Evolutionary conservation across 1,140 invertebrate species (phyloP).

Genomic region (Dreissena rostriformis): DNA sequence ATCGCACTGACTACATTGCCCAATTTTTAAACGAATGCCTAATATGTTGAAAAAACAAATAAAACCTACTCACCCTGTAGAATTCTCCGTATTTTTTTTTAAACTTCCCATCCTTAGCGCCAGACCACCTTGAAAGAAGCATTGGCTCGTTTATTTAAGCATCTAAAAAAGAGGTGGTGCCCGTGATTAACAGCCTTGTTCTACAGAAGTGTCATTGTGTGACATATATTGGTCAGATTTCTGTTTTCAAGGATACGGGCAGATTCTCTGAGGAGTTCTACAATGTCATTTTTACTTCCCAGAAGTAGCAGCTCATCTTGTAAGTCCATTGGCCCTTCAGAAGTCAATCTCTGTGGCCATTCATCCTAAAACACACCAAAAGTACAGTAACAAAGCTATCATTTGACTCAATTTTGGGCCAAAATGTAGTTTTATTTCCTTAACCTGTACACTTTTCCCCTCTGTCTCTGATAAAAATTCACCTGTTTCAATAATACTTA

Average conservation of each 20-base stretch:
- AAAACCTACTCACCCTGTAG: no score
- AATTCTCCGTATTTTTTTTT: no score
- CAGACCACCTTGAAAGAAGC: no score
- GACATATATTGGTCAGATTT: not conserved
- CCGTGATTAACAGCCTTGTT: no score
- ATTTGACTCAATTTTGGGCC: not conserved
- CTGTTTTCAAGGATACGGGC: constrained; percentile 72
- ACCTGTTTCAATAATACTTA: not conserved
- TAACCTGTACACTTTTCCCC: no score
- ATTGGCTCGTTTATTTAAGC: no score
- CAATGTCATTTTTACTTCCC: constrained; percentile 68
- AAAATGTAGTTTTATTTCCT: not conserved
- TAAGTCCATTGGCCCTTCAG: constrained; percentile 67
- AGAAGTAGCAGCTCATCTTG: constrained; percentile 63
- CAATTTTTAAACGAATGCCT: no score
- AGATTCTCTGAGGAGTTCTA: constrained; percentile 63
- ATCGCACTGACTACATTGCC: no score
- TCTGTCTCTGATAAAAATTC: not conserved
- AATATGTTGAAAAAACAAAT: no score
- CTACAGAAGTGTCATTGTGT: not conserved
- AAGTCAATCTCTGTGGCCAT: constrained; percentile 66
- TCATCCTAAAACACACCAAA: constrained; percentile 60
- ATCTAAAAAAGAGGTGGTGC: no score
- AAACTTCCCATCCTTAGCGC: no score
- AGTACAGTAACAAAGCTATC: not conserved